Base-by-base conservation (phyloP, 2,888 invertebrate species). In the Eurois occulta region DNA sequence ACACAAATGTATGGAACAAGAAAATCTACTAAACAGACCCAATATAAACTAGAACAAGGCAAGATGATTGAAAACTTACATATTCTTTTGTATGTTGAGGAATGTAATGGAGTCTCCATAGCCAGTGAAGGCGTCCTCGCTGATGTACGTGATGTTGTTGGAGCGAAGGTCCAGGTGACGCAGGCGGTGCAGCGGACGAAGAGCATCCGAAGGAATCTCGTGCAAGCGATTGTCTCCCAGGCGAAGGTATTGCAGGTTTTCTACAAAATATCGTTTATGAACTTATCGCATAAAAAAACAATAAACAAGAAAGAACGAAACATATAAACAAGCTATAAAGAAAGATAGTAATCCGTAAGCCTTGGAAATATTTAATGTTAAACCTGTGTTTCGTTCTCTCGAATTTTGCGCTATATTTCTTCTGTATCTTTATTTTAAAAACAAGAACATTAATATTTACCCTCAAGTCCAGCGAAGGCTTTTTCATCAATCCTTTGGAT, bases 31-130 rank as follows among this genome's bases (percentile, higher is more conserved):
- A 0, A 28, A 24, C 18, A 0, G 6, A 75, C 18, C 2, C 4
- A 1, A 38, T 24, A 24, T 75, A 28, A 60, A 28, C 18, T 24
- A n/a, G 10, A 7, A 21, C 28, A 32, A 5, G 1, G 2, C 58
- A 24, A 10, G 62, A 16, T 0, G 18, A 18, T 28, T 46, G 1
- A 35, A 41, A 73, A 92, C 98, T 98, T 97, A 99, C 99, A 98
- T 98, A 94, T 99, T 99, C 94, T 99, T 99, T 92, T 99, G 99
- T 85, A 99, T 96, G 93, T 99, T 99, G 46, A 99, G 97, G 95
- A 99, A 99, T n/a, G 99, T 99, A 86, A 99, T 98, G 46, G 98
- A 98, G 93, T 98, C 98, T 41, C 99, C 99, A 91, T 98, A 99
- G 69, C 98, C 98, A 13, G 98, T 97, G 93, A 99, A 99, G 4